A percentile compares a stretch with the other conserved stretches of the same genome.
These are phyloP conservation scores for Darevskia mixta DNA, from an alignment of 2,797 vertebrate species.

Conservation along the genomic window DNA sequence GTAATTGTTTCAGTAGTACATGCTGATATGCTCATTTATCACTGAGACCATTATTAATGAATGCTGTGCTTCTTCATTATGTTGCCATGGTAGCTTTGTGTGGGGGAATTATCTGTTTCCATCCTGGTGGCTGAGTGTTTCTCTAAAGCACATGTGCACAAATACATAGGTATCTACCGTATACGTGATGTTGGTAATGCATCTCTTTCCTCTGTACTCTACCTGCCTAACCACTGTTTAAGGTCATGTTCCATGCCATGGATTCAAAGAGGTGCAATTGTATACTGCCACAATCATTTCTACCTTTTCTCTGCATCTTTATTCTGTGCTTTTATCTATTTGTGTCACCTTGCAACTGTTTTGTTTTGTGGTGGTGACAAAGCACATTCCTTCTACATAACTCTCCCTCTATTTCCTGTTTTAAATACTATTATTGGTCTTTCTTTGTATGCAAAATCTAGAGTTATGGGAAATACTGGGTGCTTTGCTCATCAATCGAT, in stretches of 20 bases:
- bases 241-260: neutral
- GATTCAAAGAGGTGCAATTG: constrained; percentile 39
- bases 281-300: constrained; percentile 12
- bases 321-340: neutral
- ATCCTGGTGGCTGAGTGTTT: constrained; percentile 62
- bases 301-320: constrained; percentile 42
- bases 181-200: neutral
- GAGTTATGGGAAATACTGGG: no score
- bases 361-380: constrained; percentile 16
- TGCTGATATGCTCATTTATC: constrained; percentile 55
- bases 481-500: neutral
- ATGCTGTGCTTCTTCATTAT: constrained; percentile 43
- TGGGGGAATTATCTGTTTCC: constrained; percentile 69
- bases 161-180: neutral
- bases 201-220: neutral
- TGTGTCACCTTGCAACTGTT: constrained; percentile 8
- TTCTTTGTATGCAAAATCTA: neutral
- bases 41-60: constrained; percentile 58
- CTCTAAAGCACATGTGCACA: constrained; percentile 25
- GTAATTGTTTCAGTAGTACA: constrained; percentile 52
- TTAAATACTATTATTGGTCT: constrained; percentile 24
- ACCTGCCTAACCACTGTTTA: constrained; percentile 29
- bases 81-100: constrained; percentile 63
- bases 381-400: neutral
- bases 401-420: neutral